Evolutionary conservation across 2,888 invertebrate genomes (phyloP).

Genomic region (Alloscopus bannaensis): DNA sequence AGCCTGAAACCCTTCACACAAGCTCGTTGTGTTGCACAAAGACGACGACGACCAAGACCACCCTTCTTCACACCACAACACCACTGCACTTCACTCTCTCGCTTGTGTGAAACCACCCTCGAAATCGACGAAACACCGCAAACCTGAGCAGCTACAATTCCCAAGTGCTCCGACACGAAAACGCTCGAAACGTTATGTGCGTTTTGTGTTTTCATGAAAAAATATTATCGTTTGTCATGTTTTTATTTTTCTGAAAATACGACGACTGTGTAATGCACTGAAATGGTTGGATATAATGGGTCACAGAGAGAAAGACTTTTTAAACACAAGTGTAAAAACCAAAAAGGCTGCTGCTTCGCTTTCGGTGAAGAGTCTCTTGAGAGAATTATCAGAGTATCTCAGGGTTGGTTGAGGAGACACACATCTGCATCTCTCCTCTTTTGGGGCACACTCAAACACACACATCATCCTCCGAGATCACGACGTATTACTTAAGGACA

Average conservation of each 20-base stretch:
- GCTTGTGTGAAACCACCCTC: background rate
- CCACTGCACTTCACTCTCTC: background rate
- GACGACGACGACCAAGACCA: background rate
- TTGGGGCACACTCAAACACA: background rate
- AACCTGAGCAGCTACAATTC: too few species aligned
- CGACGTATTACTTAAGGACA: background rate
- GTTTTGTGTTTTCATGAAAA: constrained; percentile 5
- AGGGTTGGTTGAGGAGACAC: constrained; percentile 29
- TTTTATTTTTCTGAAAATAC: background rate
- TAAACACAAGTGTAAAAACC: constrained; percentile 35
- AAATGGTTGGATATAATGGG: background rate
- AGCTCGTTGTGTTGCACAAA: background rate
- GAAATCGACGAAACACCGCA: background rate
- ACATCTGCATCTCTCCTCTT: constrained; percentile 31
- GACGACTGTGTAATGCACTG: background rate
- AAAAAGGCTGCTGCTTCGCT: too few species aligned
- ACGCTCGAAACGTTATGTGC: background rate
- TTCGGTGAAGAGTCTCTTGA: constrained; percentile 56
- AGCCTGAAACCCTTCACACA: background rate
- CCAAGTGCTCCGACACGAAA: background rate
- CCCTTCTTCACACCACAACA: background rate
- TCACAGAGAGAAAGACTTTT: constrained; percentile 34
- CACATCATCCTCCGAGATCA: background rate
- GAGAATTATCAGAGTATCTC: too few species aligned
- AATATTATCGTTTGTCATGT: background rate